Evolutionary conservation across 2,113 vertebrate species (phyloP).

Genomic region (Malurus melanocephalus): DNA sequence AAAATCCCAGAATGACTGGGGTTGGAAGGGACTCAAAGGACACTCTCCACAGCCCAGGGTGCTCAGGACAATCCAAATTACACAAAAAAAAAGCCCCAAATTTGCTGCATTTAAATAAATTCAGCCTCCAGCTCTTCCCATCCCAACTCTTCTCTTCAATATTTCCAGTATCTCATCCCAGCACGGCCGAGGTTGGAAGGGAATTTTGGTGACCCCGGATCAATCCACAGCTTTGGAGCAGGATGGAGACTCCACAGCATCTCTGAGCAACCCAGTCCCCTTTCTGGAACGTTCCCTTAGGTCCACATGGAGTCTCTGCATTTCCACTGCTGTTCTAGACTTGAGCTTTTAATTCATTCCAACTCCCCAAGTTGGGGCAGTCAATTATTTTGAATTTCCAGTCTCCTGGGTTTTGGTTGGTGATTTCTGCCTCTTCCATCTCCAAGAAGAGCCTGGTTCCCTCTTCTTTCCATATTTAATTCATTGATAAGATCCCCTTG

Average conservation of each 20-base stretch:
- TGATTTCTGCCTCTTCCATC: not conserved
- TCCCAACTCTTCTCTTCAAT: not conserved
- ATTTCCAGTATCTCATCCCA: not conserved
- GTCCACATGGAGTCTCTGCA: not conserved
- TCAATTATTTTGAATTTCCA: constrained; percentile 2
- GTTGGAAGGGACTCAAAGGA: not conserved
- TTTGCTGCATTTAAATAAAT: not conserved
- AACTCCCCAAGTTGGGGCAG: not conserved
- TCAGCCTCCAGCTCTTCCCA: not conserved
- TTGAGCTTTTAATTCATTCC: not conserved
- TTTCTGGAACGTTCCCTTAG: not conserved
- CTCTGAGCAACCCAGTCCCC: not conserved
- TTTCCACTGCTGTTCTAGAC: not conserved
- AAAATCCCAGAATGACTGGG: not conserved
- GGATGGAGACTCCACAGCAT: not conserved
- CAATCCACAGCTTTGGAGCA: not conserved
- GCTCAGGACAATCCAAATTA: not conserved
- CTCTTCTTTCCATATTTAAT: not conserved
- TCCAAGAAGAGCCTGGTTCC: not conserved
- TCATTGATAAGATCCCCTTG: not conserved
- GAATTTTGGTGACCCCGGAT: not conserved
- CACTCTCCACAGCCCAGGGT: not conserved
- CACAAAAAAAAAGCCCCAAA: not conserved
- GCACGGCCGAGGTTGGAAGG: not conserved
- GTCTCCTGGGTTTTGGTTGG: not conserved